Evolutionary conservation across 2,797 vertebrate species (phyloP).

Genomic region (Varecia variegata): DNA sequence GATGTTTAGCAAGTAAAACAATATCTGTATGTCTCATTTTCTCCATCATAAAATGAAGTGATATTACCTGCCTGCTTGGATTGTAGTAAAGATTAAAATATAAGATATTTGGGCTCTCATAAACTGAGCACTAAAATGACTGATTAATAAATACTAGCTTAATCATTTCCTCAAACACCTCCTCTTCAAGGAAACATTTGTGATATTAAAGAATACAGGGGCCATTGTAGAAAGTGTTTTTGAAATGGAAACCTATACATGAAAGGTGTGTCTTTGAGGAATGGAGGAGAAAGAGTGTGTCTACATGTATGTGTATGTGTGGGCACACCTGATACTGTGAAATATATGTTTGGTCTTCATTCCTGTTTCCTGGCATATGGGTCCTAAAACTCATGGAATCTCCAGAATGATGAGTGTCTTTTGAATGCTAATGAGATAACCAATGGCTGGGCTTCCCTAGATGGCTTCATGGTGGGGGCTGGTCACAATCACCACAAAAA

Average conservation of each 20-base stretch:
- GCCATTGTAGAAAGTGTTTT: neutral
- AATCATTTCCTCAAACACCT: neutral
- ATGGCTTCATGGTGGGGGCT: neutral
- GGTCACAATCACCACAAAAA: neutral
- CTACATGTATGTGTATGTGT: too few relatives aligned
- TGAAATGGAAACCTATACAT: neutral
- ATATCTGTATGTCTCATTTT: neutral
- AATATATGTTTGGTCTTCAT: neutral
- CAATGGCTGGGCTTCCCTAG: neutral
- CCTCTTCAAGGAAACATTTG: neutral
- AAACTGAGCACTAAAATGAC: neutral
- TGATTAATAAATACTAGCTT: neutral
- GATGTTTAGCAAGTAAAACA: slow-evolving; percentile 5
- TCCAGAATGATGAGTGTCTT: too few relatives aligned
- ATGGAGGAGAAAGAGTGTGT: neutral
- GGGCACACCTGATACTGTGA: neutral
- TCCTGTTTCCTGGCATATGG: neutral
- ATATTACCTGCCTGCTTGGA: neutral
- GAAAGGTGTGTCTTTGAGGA: neutral
- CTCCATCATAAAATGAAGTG: neutral
- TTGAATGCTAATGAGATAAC: neutral
- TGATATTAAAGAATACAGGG: neutral
- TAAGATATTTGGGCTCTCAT: neutral
- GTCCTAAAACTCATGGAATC: neutral
- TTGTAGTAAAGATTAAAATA: neutral